Conservation (phyloP, 2,113 vertebrate species). For the Actenoides hombroni region DNA sequence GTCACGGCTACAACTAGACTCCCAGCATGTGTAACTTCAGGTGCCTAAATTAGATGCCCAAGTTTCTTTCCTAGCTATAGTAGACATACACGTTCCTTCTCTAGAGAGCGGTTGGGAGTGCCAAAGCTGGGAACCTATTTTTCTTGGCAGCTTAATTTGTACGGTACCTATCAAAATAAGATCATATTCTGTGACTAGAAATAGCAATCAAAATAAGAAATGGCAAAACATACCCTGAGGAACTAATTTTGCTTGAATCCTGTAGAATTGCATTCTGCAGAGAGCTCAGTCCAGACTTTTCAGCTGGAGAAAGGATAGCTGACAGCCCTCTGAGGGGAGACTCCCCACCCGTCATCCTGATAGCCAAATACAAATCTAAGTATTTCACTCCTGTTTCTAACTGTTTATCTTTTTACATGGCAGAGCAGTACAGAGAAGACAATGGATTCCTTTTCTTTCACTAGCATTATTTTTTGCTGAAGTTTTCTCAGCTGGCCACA, state of each 20-base stretch:
- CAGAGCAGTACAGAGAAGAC: not conserved
- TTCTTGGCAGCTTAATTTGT: not conserved
- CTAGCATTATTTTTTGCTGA: not conserved
- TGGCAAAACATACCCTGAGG: not conserved
- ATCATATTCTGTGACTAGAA: not conserved
- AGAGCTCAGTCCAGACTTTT: not conserved
- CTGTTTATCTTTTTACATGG: not conserved
- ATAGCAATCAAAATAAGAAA: not conserved
- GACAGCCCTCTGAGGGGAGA: not conserved
- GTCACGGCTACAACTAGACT: not conserved
- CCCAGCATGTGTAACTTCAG: not conserved
- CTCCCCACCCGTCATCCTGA: not conserved
- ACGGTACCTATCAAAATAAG: not conserved
- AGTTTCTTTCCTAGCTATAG: not conserved
- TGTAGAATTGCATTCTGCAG: not conserved
- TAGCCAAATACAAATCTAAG: not conserved
- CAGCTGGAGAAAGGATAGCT: not conserved
- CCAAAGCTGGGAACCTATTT: not conserved
- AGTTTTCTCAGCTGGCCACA: not conserved
- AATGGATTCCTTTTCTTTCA: not conserved
- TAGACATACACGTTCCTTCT: not conserved
- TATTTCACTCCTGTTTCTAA: not conserved
- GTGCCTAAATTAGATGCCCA: not conserved
- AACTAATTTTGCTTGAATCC: constrained; percentile 5
- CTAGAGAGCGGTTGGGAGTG: not conserved